Evolutionary conservation across 2,797 vertebrate genomes (phyloP).

Genomic region (Poecile montanus): DNA sequence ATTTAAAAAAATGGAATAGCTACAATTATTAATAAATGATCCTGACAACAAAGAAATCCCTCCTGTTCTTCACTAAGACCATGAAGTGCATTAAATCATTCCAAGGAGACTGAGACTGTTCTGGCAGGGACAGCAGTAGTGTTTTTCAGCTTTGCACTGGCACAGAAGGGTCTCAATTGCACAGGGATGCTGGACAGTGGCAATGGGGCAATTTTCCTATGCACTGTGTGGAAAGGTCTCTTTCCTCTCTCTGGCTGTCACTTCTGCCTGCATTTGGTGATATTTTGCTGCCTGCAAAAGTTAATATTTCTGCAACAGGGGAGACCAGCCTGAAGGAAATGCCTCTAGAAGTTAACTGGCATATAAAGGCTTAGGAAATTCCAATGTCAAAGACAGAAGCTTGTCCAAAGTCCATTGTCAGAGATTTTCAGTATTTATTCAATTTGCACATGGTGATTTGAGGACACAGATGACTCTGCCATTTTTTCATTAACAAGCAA

Average conservation of each 20-base stretch:
- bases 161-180: not conserved
- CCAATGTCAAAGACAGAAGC: not conserved
- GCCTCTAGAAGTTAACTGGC: not conserved
- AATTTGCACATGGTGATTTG: not conserved
- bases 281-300: not conserved
- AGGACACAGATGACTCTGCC: not conserved
- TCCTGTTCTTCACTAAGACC: conserved; percentile 33
- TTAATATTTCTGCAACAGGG: not conserved
- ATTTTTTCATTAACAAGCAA: not conserved
- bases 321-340: not conserved
- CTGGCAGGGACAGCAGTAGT: not conserved
- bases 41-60: conserved; percentile 32
- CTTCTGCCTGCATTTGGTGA: not conserved
- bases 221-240: not conserved
- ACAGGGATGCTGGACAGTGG: not conserved
- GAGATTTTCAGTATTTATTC: not conserved
- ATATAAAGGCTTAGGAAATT: not conserved
- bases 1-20: conserved; percentile 42
- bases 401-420: not conserved
- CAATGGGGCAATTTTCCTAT: not conserved
- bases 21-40: conserved; percentile 53
- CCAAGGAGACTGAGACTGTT: not conserved
- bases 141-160: not conserved
- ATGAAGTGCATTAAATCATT: conserved; percentile 20
- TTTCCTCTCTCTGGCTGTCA: not conserved